Evolutionary conservation across 30 jellyfish, hydroid and myxozoan species (phyloP), one percentile per base, ranked within the genome.

Genomic region (Chironex yamaguchii): DNA sequence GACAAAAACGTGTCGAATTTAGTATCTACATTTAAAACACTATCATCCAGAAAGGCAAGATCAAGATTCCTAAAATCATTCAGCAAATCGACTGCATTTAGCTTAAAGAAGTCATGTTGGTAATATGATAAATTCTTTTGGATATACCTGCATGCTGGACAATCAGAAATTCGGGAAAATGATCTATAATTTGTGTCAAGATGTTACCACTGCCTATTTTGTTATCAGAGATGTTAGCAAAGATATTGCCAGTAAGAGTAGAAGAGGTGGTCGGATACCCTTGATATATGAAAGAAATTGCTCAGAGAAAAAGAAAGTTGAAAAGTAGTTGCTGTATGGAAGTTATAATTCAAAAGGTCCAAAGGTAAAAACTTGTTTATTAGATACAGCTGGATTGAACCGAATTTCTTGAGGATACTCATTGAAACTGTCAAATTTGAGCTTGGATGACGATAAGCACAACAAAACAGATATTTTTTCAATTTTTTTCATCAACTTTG

Each of bases 331-430:
- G 67, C 67, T 33, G 66, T 35, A 73, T 36, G 86, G 51, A 73
- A 73, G 76, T 73, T 49, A 49, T 73, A 35, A 29, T 73, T 73
- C 30, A 73, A 30, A 49, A 73, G 86, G 3, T 73, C 50, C n/a
- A n/a, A n/a, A n/a, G n/a, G 51, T 17, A 35, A 73, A 73, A 3
- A 49, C 30, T 49, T 73, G 86, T 49, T 73, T 73, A 49, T 73
- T 73, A 21, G 76, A 73, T 36, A 73, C 86, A 20, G 86, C 74
- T 22, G 86, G 76, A 73, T 35, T 73, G n/a, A n/a, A n/a, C n/a
- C n/a, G n/a, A n/a, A n/a, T n/a, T n/a, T n/a, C 86, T 17, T 73
- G 86, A 26, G 29, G 51, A 73, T 35, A 73, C 33, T 26, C 48
- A 49, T 49, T 73, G 2, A 73, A 49, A 49, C 51, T 73, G 31